These are phyloP conservation scores for Drosophila flavopinicola DNA, from an alignment of 2,888 invertebrate genomes.

Conservation along the genomic window DNA sequence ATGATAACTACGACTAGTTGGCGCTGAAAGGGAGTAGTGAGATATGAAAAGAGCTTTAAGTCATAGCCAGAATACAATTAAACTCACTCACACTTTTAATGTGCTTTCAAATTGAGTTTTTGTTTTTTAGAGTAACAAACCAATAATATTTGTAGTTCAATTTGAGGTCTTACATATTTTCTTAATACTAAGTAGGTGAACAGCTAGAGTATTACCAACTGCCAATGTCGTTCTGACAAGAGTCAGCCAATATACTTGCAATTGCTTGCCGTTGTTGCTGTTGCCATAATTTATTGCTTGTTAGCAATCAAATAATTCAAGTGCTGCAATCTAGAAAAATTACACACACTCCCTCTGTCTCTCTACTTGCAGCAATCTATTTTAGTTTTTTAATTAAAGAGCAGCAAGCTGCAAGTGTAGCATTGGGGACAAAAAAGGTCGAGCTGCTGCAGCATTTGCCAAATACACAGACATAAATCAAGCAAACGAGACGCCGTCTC, in stretches of 20 bases:
- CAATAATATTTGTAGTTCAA: no score
- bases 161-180: no score
- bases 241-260: not conserved
- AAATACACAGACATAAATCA: constrained; percentile 65
- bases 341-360: constrained; percentile 51
- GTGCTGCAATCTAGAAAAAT: constrained; percentile 71
- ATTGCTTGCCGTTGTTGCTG: constrained; percentile 6
- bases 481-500: constrained; percentile 48
- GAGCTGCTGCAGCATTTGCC: constrained; percentile 21
- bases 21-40: no score
- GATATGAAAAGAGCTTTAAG: not conserved
- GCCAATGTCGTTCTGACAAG: constrained; percentile 1
- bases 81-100: not conserved
- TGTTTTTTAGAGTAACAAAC: no score
- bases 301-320: constrained; percentile 62
- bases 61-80: not conserved
- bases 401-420: constrained; percentile 11
- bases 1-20: no score
- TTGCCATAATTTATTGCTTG: constrained; percentile 59
- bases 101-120: not conserved
- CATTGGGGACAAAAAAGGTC: constrained; percentile 10
- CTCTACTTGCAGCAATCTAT: constrained; percentile 56
- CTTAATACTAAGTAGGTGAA: no score
- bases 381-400: constrained; percentile 72
- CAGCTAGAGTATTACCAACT: no score